Evolutionary conservation across 2,888 invertebrate species (phyloP), one percentile per base, ranked within the genome.

Genomic region (Acanthosoma haemorrhoidale): DNA sequence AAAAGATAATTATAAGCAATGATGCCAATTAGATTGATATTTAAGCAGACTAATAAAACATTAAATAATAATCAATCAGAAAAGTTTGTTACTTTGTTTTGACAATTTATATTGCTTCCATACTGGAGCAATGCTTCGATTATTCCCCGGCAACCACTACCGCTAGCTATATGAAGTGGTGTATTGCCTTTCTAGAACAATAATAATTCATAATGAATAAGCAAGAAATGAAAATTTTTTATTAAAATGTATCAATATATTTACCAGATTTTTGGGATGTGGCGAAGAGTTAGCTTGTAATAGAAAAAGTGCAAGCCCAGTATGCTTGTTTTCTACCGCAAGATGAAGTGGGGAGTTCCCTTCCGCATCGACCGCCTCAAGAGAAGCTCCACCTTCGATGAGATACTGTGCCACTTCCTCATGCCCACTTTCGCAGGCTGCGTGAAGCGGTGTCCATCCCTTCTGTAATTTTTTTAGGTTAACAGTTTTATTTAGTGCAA

Each of bases 291-390:
- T 88, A 29, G 84, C 83, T 21, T 88, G 87, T 60, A 92, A 81
- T 63, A 92, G 81, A 57, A 87, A 80, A 73, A 85, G 84, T n/a
- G 89, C 90, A 16, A 91, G 83, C 74, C 86, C 87, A 0, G 89
- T 86, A 77, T 90, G 88, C 74, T 90, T 86, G 77, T 88, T 87
- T 75, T 89, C 88, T 0, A 90, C 87, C 0, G 91, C 90, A 64
- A 89, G 83, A 77, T 92, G 91, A 31, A 92, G 83, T 0, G 91
- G 88, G 4, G 89, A 88, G 75, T 84, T 87, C 13, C 90, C 91
- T 15, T 87, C 86, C 75, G 84, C 83, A 78, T 91, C 91, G 72
- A 84, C 83, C 32, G 87, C 86, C 76, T 90, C 88, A 75, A 87
- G 84, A 71, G 87, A 84, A 1, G 88, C 88, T 11, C 86, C 86